Evolutionary conservation across 2,888 invertebrate species (phyloP).

Genomic region (Tillus elongatus): DNA sequence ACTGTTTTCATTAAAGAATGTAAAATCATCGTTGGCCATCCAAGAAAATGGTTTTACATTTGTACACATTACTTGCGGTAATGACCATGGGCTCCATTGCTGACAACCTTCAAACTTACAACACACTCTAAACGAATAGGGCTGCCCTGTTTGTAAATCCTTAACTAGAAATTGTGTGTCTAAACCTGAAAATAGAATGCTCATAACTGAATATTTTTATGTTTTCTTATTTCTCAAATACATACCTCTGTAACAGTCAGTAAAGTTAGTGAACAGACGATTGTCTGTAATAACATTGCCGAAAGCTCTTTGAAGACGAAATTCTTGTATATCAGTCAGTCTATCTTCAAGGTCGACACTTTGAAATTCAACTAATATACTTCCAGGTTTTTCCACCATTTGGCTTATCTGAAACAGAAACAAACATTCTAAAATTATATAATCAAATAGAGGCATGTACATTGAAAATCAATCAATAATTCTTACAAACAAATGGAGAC

Average conservation of each 20-base stretch:
- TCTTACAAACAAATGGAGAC: too few species aligned
- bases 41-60: constrained; percentile 45
- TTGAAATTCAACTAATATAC: constrained; percentile 47
- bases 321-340: constrained; percentile 41
- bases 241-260: constrained; percentile 41
- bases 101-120: constrained; percentile 41
- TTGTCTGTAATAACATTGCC: constrained; percentile 36
- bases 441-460: too few species aligned
- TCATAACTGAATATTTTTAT: too few species aligned
- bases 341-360: constrained; percentile 39
- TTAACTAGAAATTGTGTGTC: constrained; percentile 43
- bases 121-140: constrained; percentile 48
- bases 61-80: constrained; percentile 43
- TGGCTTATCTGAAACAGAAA: constrained; percentile 42
- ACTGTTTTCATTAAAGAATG: constrained; percentile 44
- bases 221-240: too few species aligned
- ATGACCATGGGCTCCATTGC: constrained; percentile 47
- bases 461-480: too few species aligned
- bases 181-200: constrained; percentile 32
- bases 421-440: too few species aligned
- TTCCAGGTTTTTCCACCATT: constrained; percentile 46
- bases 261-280: constrained; percentile 33
- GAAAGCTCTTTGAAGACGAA: constrained; percentile 40
- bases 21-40: constrained; percentile 39
- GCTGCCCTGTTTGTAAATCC: constrained; percentile 41